Percentiles rank a stretch among this genome's conserved stretches.
Evolutionary conservation across 2,888 invertebrate genomes (phyloP).

Genomic region (Teleogryllus oceanicus): DNA sequence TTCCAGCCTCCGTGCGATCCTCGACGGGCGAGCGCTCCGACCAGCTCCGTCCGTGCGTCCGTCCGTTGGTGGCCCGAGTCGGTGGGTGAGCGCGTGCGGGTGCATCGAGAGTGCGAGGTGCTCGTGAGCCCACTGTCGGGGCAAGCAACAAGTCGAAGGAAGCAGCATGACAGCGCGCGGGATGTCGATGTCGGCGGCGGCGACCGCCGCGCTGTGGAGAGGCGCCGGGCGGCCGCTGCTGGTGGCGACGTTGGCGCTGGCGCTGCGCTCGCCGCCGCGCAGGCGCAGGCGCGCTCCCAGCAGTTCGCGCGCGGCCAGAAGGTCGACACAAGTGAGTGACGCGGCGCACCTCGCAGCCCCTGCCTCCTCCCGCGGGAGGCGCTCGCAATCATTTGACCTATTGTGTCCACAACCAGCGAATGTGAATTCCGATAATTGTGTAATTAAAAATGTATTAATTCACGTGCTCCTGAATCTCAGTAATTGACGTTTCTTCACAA

Average conservation of each 20-base stretch:
- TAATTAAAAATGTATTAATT: too few relatives aligned
- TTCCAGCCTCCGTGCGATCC: conserved; percentile 18
- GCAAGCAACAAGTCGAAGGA: not conserved
- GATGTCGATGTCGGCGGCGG: not conserved
- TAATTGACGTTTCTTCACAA: too few relatives aligned
- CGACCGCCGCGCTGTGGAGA: not conserved
- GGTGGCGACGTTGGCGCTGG: not conserved
- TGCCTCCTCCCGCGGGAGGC: too few relatives aligned
- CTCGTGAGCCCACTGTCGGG: not conserved
- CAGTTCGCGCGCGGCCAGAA: not conserved
- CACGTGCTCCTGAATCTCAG: too few relatives aligned
- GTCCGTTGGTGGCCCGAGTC: not conserved
- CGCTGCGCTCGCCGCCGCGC: not conserved
- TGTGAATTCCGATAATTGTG: too few relatives aligned
- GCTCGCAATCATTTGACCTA: too few relatives aligned
- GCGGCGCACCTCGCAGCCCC: too few relatives aligned
- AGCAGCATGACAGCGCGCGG: too few relatives aligned
- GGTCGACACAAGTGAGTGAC: not conserved
- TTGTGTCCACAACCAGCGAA: too few relatives aligned
- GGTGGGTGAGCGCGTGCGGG: not conserved
- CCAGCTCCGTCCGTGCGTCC: not conserved
- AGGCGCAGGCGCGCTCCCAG: not conserved
- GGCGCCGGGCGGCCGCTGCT: not conserved
- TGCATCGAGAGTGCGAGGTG: not conserved
- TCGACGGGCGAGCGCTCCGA: not conserved